Base-by-base conservation (phyloP, 37 sponge, comb jelly and placozoan species). In the Bolinopsis microptera region DNA sequence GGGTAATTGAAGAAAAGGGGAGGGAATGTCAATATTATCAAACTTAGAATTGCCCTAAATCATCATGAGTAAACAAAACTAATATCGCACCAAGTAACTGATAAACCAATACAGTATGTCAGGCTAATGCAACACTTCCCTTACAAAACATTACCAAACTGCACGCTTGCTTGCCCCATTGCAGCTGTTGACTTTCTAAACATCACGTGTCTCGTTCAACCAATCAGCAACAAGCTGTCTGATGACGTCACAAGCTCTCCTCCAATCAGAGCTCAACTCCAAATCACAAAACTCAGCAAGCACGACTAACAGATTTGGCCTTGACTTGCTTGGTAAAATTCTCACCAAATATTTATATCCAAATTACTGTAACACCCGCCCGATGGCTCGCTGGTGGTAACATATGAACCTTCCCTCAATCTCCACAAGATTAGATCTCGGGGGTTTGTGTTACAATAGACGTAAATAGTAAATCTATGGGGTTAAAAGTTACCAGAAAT, bases 101-200 rank as follows among this genome's bases (percentile, higher is more conserved):
- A n/a, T n/a, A n/a, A n/a, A n/a, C n/a, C n/a, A n/a, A n/a, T n/a
- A n/a, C n/a, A n/a, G n/a, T n/a, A n/a, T n/a, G n/a, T n/a, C n/a
- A n/a, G n/a, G n/a, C n/a, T n/a, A n/a, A n/a, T n/a, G n/a, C n/a
- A n/a, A n/a, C n/a, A n/a, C n/a, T 30, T n/a, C 5, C 18, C 26
- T 72, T 8, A 72, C 75, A 72, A n/a, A 72, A 72, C 22, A 5
- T 28, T 30, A 72, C 75, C 75, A 72, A 72, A 72, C 75, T 72
- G 68, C 13, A 67, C 13, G 61, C 61, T 48, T 48, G 61, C 61
- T 48, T 48, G 61, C 13, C 61, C 61, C 61, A 5, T 48, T 5
- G 9, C 61, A 48, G 61, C 61, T 48, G 61, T 13, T 13, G 13
- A 13, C 61, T 48, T 48, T 13, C 13, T 18, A 13, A 41, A 9